Base-by-base conservation (phyloP, 2,797 vertebrate genomes). In the Botia kubotai region DNA sequence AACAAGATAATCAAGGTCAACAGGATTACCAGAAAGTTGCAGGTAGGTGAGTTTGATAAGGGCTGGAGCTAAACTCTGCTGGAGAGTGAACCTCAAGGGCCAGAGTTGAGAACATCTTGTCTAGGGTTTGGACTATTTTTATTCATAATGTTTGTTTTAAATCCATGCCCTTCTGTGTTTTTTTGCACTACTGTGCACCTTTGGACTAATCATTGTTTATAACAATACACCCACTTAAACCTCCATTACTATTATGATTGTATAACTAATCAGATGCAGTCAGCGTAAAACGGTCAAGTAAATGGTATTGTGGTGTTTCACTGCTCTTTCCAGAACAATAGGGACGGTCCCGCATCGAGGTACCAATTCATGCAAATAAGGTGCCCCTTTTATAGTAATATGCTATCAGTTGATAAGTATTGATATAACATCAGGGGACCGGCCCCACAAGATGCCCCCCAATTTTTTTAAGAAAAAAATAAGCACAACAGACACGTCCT, bases 401-500 rank as follows among this genome's bases (percentile, higher is more conserved):
- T 65, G 46, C 60, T 72, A 19, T 70, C 1, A 1, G 43, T 36
- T 60, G 39, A n/a, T 36, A 52, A 36, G 58, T 0, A 10, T 55
- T 66, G 84, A 65, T 12, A 8, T 66, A 39, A 43, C 4, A 39
- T 39, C 33, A n/a, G 17, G 63, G 8, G 8, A 66, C 63, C 63
- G 39, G 26, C 14, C 60, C 26, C 26, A 50, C 4, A 8, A 62
- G 23, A 21, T 48, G 21, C 21, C 72, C 23, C 21, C 63, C 77
- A 58, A 78, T 33, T 65, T 33, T 6, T 21, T 26, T 19, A 67
- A n/a, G n/a, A 57, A 92, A 83, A 90, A 87, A 85, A 90, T 83
- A 82, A 89, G 93, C 90, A 93, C 92, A 93, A 92, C 87, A 91
- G 85, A 87, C 92, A 95, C 93, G 3, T 95, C 93, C 95, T 97